A percentile compares a stretch with the other conserved stretches of the same genome.
Conservation (phyloP, 2,113 vertebrate genomes). For the Galbula dea region DNA sequence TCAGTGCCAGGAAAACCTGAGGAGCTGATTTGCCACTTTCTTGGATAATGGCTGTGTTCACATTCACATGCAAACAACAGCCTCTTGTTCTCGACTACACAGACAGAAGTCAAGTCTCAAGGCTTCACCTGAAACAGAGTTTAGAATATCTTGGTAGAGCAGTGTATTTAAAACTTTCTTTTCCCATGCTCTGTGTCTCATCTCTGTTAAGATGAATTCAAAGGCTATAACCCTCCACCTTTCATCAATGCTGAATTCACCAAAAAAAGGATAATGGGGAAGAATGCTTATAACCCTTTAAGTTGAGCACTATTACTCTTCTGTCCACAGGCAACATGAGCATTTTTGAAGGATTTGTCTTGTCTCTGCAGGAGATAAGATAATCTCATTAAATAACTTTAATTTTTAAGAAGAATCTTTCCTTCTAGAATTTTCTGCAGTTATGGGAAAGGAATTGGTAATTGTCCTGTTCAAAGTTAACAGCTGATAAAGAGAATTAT, state of each 20-base stretch:
- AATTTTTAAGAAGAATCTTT: background rate
- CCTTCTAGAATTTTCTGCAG: background rate
- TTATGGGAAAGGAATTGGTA: background rate
- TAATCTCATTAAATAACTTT: background rate
- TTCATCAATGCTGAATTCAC: background rate
- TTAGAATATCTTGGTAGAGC: background rate
- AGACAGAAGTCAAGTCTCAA: background rate
- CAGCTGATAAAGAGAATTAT: no score
- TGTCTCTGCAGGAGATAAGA: background rate
- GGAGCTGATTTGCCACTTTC: background rate
- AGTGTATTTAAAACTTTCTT: background rate
- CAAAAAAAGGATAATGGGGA: background rate
- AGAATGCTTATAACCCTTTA: background rate
- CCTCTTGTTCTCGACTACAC: background rate
- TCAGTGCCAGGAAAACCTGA: rapidly evolving
- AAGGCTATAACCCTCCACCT: background rate
- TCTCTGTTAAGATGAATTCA: background rate
- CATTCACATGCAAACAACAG: background rate
- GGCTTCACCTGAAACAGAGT: background rate
- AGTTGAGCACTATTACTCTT: background rate
- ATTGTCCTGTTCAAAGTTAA: background rate
- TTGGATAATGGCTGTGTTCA: background rate
- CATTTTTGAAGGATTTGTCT: background rate
- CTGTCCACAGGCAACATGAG: background rate
- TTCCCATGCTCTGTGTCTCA: background rate